A percentile compares a stretch with the other conserved stretches of the same genome.
Evolutionary conservation across 1,140 invertebrate species (phyloP).

Genomic region (Drosophila fuyamai): DNA sequence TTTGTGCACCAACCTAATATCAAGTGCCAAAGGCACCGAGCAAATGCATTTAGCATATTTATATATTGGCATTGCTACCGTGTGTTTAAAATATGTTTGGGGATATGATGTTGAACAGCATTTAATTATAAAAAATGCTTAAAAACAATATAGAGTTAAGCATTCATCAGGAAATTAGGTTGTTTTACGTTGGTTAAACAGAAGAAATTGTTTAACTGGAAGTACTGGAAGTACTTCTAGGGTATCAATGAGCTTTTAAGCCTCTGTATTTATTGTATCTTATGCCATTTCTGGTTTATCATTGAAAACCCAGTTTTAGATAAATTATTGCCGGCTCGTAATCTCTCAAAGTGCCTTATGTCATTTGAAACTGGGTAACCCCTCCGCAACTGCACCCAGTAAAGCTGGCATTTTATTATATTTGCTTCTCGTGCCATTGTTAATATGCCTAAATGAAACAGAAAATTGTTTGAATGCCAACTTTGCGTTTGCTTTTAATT

Average conservation of each 20-base stretch:
- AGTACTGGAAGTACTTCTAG: no score
- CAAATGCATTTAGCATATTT: constrained; percentile 39
- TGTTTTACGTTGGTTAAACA: no score
- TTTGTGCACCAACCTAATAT: constrained; percentile 30
- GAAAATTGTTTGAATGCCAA: constrained; percentile 61
- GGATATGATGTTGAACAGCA: no score
- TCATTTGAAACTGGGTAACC: constrained; percentile 27
- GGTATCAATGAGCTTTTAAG: neutral
- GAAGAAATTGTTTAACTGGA: no score
- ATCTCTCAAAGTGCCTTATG: constrained; percentile 8
- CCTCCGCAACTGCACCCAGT: constrained; percentile 9
- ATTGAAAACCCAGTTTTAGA: constrained; percentile 14
- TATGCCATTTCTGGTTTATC: neutral
- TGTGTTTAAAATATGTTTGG: neutral
- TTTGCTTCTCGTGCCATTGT: constrained; percentile 35
- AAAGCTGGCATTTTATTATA: constrained; percentile 8
- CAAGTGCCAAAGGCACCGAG: constrained; percentile 28
- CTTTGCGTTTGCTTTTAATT: constrained; percentile 38
- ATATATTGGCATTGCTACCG: neutral
- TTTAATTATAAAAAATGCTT: no score
- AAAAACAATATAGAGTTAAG: no score
- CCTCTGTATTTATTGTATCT: neutral
- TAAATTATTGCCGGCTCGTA: constrained; percentile 15
- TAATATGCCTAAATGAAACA: constrained; percentile 38
- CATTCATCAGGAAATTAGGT: no score